Percentiles rank a stretch among this genome's conserved stretches.
Conservation (phyloP, 2,797 vertebrate species). For the Acipenser ruthenus region DNA sequence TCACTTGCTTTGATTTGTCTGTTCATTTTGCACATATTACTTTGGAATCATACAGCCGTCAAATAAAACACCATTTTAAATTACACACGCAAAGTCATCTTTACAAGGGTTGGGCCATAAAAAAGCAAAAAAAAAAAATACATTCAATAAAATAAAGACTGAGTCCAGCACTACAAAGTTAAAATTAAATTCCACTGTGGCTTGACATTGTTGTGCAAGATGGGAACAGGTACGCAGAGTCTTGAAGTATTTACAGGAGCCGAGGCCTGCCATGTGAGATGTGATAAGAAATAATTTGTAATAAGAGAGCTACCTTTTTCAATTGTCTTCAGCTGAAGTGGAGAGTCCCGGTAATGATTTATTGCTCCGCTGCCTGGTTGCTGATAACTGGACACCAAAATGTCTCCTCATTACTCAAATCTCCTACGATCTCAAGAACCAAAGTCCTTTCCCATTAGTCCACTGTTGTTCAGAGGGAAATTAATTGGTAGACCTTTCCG, state of each 20-base stretch:
- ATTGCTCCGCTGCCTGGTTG: constrained; percentile 64
- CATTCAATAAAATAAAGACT: constrained; percentile 14
- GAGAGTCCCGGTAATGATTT: constrained; percentile 62
- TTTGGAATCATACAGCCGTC: too few species aligned
- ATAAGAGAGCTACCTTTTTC: constrained; percentile 62
- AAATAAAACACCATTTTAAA: too few species aligned
- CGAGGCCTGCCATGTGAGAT: constrained; percentile 54
- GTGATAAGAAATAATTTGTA: constrained; percentile 70
- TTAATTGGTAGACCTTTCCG: constrained; percentile 60
- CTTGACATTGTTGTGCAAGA: constrained; percentile 12
- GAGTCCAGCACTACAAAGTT: constrained; percentile 8
- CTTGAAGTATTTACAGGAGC: constrained; percentile 46
- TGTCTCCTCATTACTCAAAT: constrained; percentile 73
- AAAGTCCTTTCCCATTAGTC: constrained; percentile 61
- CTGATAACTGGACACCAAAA: constrained; percentile 67
- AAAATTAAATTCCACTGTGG: constrained; percentile 23
- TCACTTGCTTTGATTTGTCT: too few species aligned
- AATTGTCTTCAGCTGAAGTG: constrained; percentile 52
- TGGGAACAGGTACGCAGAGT: constrained; percentile 21
- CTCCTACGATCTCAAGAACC: constrained; percentile 61
- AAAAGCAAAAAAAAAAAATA: too few species aligned
- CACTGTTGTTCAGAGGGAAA: constrained; percentile 61
- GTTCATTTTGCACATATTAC: too few species aligned
- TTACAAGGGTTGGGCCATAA: too few species aligned
- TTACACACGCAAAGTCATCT: too few species aligned